Evolutionary conservation across 2,113 vertebrate species (phyloP).

Genomic region (Eclectus roratus): DNA sequence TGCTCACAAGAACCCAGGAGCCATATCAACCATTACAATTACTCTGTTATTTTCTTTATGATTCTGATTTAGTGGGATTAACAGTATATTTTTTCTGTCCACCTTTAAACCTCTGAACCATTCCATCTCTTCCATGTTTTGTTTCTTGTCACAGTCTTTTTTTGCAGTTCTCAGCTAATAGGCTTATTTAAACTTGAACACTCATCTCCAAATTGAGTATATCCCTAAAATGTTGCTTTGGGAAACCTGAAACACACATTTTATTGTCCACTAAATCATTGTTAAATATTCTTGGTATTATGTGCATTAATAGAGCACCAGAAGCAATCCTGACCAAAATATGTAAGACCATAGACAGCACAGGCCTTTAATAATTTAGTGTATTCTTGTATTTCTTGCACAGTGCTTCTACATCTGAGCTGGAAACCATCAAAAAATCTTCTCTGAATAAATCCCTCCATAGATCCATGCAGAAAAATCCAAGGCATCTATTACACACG

Average conservation of each 20-base stretch:
- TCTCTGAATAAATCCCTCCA: neutral
- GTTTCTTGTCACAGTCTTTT: neutral
- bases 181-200: neutral
- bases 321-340: neutral
- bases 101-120: neutral
- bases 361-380: neutral
- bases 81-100: neutral
- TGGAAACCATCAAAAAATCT: neutral
- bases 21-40: neutral
- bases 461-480: neutral
- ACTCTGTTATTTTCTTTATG: neutral
- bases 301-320: neutral
- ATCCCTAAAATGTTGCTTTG: neutral
- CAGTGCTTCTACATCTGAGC: neutral
- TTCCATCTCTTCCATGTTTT: neutral
- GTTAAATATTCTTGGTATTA: neutral
- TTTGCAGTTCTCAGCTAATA: neutral
- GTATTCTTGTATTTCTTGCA: neutral
- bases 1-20: neutral
- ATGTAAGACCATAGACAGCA: neutral
- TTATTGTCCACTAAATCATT: neutral
- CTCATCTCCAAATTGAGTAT: neutral
- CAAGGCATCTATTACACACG: neutral
- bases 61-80: neutral
- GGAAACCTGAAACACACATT: neutral